Conservation (phyloP, 2,797 vertebrate species). For the Amphiprion clarkii region DNA sequence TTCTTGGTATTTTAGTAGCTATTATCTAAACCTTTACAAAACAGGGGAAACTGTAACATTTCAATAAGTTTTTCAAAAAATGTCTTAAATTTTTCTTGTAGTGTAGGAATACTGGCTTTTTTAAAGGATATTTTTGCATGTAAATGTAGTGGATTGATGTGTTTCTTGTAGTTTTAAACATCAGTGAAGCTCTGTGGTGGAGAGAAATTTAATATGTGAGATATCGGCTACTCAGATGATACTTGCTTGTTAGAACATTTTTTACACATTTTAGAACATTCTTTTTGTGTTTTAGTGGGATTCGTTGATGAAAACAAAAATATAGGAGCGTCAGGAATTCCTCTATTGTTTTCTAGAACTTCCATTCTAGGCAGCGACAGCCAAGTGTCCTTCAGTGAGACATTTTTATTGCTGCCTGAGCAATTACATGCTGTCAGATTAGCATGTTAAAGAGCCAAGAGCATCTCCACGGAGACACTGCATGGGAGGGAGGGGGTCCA, state of each 20-base stretch:
- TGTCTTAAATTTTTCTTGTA: too few species aligned
- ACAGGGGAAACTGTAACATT: too few species aligned
- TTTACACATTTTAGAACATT: too few species aligned
- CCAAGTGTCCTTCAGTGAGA: slow-evolving; percentile 53
- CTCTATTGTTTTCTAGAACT: slow-evolving; percentile 11
- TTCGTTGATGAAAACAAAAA: not conserved
- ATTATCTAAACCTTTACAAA: too few species aligned
- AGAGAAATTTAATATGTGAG: not conserved
- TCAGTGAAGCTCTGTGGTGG: not conserved
- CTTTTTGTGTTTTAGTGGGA: not conserved
- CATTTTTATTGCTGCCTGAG: slow-evolving; percentile 54
- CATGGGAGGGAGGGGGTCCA: slow-evolving; percentile 6
- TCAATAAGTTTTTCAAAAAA: too few species aligned
- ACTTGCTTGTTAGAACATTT: not conserved
- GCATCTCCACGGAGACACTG: slow-evolving; percentile 46
- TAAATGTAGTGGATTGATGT: not conserved
- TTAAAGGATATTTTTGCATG: too few species aligned
- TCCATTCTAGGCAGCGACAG: slow-evolving; percentile 3
- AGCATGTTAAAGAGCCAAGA: slow-evolving; percentile 66
- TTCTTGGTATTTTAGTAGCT: too few species aligned
- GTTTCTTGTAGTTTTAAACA: not conserved
- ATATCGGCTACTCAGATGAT: too few species aligned
- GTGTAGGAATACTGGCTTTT: too few species aligned
- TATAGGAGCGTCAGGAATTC: not conserved
- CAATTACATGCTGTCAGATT: slow-evolving; percentile 73